Evolutionary conservation across 92 coral and sea anemone species (phyloP), one percentile per base, ranked within the genome.

Genomic region (Isaurus tuberculatus): DNA sequence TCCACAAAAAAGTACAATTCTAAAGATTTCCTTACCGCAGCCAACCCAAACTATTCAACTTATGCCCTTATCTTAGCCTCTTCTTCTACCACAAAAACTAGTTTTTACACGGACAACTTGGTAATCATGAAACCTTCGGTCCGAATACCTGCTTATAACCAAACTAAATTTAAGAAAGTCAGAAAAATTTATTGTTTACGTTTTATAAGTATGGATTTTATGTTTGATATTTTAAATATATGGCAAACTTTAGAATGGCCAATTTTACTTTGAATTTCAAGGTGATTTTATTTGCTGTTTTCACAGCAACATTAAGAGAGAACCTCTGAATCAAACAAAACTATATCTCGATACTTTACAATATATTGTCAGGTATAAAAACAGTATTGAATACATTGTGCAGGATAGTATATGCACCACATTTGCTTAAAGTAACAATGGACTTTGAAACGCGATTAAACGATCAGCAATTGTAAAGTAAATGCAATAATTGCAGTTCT

Each of bases 321-420:
- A 33, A 27, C 27, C 30, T 34, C 30, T 27, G 30, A 65, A 65
- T 65, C 70, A 65, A n/a, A 65, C 70, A 65, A 29, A 65, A 27
- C 70, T 65, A 13, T 65, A 65, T 65, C 30, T 65, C 70, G 40
- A 65, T 10, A 61, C 67, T 23, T 61, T 61, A 61, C 67, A 25
- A 61, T 61, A 61, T 61, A 61, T 61, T 32, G 26, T 61, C 67
- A 61, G 67, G 33, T 23, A 17, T 61, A 61, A 61, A 30, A 61
- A 61, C 13, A 61, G 30, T 61, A 61, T 61, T 61, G 67, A 61
- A 61, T 40, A 40, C 4, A 68, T 17, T 32, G 46, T 68, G 73
- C 73, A 68, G 73, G 48, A 68, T 68, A 68, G 73, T 34, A 68
- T 68, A 34, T 34, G 73, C 73, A 68, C 48, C 73, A 68, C 49